Evolutionary conservation across 2,797 vertebrate genomes (phyloP).

Genomic region (Lindbergichthys nudifrons): DNA sequence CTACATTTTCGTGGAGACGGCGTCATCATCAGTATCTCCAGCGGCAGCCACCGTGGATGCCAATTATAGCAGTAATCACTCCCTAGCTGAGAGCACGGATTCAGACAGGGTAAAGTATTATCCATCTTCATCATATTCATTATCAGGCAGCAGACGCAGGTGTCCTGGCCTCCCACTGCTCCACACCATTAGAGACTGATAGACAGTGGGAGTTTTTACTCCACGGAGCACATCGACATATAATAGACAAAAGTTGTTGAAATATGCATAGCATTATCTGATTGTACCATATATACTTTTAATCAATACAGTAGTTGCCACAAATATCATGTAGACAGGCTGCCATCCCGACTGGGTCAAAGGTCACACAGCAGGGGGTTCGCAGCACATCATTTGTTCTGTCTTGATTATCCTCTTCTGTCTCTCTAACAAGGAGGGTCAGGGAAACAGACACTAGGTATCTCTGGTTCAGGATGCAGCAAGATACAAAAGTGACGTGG

Average conservation of each 20-base stretch:
- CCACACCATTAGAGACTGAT: constrained; percentile 78
- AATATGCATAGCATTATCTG: background rate
- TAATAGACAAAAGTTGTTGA: constrained; percentile 44
- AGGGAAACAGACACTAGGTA: constrained; percentile 46
- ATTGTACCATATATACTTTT: constrained; percentile 7
- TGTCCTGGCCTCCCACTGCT: constrained; percentile 76
- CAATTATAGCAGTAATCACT: constrained; percentile 77
- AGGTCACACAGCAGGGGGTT: constrained; percentile 63
- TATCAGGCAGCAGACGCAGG: constrained; percentile 79
- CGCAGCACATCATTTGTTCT: constrained; percentile 65
- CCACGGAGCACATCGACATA: constrained; percentile 32
- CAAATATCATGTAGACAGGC: constrained; percentile 10
- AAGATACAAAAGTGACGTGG: constrained; percentile 54
- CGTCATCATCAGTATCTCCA: constrained; percentile 59
- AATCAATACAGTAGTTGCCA: constrained; percentile 20
- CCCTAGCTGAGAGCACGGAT: constrained; percentile 64
- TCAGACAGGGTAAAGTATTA: constrained; percentile 72
- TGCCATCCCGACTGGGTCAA: constrained; percentile 53
- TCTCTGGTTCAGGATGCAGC: constrained; percentile 27
- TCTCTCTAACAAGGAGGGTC: constrained; percentile 72
- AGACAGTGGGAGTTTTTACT: constrained; percentile 58
- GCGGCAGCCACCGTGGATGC: constrained; percentile 64
- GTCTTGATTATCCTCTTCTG: constrained; percentile 70
- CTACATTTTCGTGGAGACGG: constrained; percentile 54
- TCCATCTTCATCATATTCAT: constrained; percentile 84